Evolutionary conservation across 2,113 vertebrate species (phyloP).

Genomic region (Alligator sinensis): DNA sequence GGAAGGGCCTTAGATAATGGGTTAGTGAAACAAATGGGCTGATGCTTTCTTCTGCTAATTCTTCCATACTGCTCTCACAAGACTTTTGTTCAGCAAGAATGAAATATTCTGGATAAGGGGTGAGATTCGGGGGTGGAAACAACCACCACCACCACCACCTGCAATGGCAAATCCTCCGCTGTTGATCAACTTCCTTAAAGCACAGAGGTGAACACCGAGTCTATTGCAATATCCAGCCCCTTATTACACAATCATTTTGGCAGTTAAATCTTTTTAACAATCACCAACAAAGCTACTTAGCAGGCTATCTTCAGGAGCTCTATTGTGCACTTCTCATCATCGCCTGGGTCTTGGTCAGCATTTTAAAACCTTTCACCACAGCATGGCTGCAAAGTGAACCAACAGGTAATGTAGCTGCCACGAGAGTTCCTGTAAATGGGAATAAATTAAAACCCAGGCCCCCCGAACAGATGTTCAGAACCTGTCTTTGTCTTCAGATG

Average conservation of each 20-base stretch:
- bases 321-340: accelerated
- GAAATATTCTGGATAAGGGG: not conserved
- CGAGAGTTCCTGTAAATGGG: not conserved
- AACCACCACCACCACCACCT: not conserved
- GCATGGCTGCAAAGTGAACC: not conserved
- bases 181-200: not conserved
- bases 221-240: not conserved
- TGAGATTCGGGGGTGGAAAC: not conserved
- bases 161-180: not conserved
- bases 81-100: not conserved
- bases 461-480: constrained; percentile 57
- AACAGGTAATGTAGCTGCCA: not conserved
- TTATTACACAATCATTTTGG: not conserved
- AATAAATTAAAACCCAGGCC: constrained; percentile 50
- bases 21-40: constrained; percentile 62
- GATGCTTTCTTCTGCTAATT: constrained; percentile 37
- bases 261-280: not conserved
- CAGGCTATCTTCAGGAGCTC: accelerated
- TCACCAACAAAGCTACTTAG: not conserved
- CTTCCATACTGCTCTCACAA: not conserved
- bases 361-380: not conserved
- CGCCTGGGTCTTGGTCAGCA: not conserved
- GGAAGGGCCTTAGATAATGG: constrained; percentile 55
- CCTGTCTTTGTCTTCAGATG: constrained; percentile 38
- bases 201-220: accelerated